These are phyloP conservation scores for Bombyx mori DNA, from an alignment of 1,140 invertebrate species.

Conservation along the genomic window DNA sequence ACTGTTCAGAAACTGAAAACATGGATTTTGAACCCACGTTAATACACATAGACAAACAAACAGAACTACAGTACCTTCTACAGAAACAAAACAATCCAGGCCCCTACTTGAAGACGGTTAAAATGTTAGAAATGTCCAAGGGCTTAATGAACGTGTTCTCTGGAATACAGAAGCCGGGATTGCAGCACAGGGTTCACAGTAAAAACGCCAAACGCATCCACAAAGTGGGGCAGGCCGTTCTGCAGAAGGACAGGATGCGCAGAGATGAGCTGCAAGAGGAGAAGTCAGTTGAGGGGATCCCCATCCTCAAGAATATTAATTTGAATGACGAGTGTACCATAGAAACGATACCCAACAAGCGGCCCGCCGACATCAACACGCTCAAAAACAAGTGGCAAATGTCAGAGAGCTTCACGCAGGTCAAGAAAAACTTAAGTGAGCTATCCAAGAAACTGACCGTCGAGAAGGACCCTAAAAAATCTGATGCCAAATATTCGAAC, in stretches of 20 bases:
- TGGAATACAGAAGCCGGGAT: conserved; percentile 50
- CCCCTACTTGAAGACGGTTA: conserved; percentile 34
- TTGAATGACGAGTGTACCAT: conserved; percentile 67
- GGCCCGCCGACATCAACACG: conserved; percentile 56
- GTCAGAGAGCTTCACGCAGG: conserved; percentile 65
- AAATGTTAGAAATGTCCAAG: neutral
- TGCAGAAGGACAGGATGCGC: conserved; percentile 41
- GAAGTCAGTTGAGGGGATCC: conserved; percentile 33
- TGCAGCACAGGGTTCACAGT: conserved; percentile 52
- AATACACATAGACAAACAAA: conserved; percentile 57
- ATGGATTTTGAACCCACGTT: conserved; percentile 39
- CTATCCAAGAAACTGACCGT: conserved; percentile 55
- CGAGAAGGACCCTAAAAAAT: conserved; percentile 55
- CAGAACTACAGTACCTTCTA: conserved; percentile 59
- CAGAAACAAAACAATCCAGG: conserved; percentile 66
- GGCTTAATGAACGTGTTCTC: conserved; percentile 51
- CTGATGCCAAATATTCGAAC: conserved; percentile 57
- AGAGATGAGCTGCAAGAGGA: conserved; percentile 47
- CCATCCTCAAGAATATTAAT: conserved; percentile 50
- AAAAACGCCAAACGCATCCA: conserved; percentile 64
- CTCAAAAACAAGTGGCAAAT: conserved; percentile 68
- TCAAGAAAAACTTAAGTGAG: conserved; percentile 65
- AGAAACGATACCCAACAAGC: conserved; percentile 59
- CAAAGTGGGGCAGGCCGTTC: conserved; percentile 59
- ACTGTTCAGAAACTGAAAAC: conserved; percentile 44